Evolutionary conservation across 1,140 invertebrate genomes (phyloP), one percentile per base, ranked within the genome.

Genomic region (Pomacea maculata): DNA sequence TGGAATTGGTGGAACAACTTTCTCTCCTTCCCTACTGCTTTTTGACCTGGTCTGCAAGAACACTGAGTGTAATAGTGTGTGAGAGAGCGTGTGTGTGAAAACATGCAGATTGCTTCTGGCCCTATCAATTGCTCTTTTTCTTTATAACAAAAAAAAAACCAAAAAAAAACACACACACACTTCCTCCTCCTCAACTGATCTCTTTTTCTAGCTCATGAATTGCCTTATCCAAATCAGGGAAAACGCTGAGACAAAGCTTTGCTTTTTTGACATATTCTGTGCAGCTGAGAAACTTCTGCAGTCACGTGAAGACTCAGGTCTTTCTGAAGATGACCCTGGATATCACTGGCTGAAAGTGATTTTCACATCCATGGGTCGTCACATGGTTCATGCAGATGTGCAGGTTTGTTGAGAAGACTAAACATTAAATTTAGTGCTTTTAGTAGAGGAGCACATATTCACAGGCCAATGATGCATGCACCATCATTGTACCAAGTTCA

Each of bases 301-400:
- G 67, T 71, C 10, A 17, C 54, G 63, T 25, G 63, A 83, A 11
- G 52, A 73, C 0, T 17, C 54, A n/a, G 29, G 29, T 45, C 21
- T 65, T 14, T 17, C 17, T 19, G 52, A 78, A n/a, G 52, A 55
- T 12, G 80, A 85, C 10, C 25, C n/a, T 29, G 84, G 80, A 21
- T 80, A 65, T 29, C 82, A 83, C 25, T 86, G 85, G 85, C 72
- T 83, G 52, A 83, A 82, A 55, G 70, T 85, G 55, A 83, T 86
- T 17, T 86, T 81, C 75, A n/a, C 64, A 29, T 80, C 82, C 17
- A 83, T 86, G 83, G 75, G 78, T 15, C 64, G 80, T 74, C 84
- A 84, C 45, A 84, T 84, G 80, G 82, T 67, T 19, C 21, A 65
- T 29, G 63, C 79, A 72, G 73, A 80, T 21, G 68, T 86, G 19